Evolutionary conservation across 1,140 invertebrate genomes (phyloP).

Genomic region (Chrysoperla carnea): DNA sequence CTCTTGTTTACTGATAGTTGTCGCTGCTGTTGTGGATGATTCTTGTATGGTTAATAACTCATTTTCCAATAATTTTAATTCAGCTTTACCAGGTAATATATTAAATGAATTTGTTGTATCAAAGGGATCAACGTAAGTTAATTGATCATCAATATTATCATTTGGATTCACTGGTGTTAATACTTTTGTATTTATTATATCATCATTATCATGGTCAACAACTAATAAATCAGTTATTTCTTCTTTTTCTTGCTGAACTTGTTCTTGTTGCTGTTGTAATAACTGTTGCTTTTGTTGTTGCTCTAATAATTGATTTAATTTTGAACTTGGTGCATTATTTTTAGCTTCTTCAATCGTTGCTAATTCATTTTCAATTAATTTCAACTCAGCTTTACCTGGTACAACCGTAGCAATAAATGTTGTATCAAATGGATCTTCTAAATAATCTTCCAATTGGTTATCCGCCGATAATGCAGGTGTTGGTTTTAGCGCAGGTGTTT

Average conservation of each 20-base stretch:
- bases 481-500: constrained; percentile 21
- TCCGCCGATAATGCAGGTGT: constrained; percentile 22
- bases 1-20: not conserved
- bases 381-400: constrained; percentile 38
- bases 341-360: constrained; percentile 6
- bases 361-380: constrained; percentile 38
- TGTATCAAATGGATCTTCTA: constrained; percentile 48
- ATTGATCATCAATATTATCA: constrained; percentile 20
- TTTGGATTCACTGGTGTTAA: constrained; percentile 28
- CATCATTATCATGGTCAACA: constrained; percentile 32
- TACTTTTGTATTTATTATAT: constrained; percentile 25
- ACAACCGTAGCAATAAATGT: constrained; percentile 34
- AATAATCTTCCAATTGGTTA: constrained; percentile 16
- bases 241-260: constrained; percentile 12
- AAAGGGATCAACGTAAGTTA: constrained; percentile 47
- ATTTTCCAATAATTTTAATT: constrained; percentile 55
- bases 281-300: not conserved
- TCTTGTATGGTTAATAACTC: constrained; percentile 27
- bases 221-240: constrained; percentile 35
- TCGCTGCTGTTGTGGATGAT: not conserved
- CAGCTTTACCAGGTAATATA: constrained; percentile 55
- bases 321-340: constrained; percentile 5
- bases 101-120: constrained; percentile 64
- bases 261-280: constrained; percentile 7
- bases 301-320: not conserved